phyloP scores from a whole-genome alignment of 2,888 invertebrate species.

The Parnassius glacialis region DNA sequence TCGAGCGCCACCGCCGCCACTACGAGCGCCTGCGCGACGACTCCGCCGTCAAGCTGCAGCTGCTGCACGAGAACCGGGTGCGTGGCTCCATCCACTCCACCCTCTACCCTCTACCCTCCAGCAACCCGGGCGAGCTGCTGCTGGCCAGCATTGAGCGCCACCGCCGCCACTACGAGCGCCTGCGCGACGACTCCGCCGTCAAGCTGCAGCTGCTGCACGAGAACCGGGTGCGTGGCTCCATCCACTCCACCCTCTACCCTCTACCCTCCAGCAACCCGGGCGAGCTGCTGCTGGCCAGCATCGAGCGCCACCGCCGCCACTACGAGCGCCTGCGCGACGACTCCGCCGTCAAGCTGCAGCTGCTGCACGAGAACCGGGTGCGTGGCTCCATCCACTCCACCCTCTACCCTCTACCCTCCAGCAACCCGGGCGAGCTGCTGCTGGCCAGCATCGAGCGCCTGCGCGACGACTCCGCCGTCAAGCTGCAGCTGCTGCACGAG shows the following conservation, averaged over 20 bases:
- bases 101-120: conserved; percentile 21
- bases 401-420: no score
- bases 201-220: conserved; percentile 88
- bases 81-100: conserved; percentile 1
- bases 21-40: conserved; percentile 97
- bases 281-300: no score
- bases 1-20: conserved; percentile 91
- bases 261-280: no score
- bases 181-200: background rate
- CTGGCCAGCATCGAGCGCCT: conserved; percentile 54
- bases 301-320: conserved; percentile 61
- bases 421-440: background rate
- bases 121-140: conserved; percentile 86
- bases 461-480: conserved; percentile 95
- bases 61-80: conserved; percentile 98
- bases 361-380: conserved; percentile 98
- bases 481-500: conserved; percentile 97
- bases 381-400: background rate
- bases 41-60: conserved; percentile 96
- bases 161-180: background rate
- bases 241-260: background rate
- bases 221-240: conserved; percentile 92
- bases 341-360: conserved; percentile 96
- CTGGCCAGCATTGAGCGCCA: no score
- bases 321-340: conserved; percentile 97